phyloP scores from a whole-genome alignment of 2,113 vertebrate species.

The Sinocyclocheilus maitianheensis region DNA sequence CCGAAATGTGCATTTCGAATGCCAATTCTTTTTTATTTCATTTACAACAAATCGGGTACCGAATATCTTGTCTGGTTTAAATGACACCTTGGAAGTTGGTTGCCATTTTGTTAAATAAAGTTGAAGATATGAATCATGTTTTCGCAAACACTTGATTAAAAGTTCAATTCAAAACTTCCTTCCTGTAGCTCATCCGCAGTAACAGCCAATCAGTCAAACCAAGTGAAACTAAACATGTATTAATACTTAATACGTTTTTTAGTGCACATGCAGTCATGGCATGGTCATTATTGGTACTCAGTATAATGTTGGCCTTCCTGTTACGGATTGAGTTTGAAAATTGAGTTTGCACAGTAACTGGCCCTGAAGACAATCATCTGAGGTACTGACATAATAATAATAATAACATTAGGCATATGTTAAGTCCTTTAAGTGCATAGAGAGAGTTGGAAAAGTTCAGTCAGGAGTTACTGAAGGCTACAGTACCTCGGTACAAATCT shows the following conservation, averaged over 20 bases:
- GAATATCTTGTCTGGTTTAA: not conserved
- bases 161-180: not conserved
- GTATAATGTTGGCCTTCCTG: not conserved
- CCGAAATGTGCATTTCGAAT: not conserved
- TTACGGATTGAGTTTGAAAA: not conserved
- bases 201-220: not conserved
- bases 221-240: not conserved
- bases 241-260: not conserved
- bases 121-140: not conserved
- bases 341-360: not conserved
- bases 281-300: not conserved
- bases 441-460: not conserved
- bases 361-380: not conserved
- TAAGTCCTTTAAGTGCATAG: not conserved
- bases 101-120: constrained; percentile 8
- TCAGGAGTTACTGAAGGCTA: not conserved
- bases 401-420: not conserved
- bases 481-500: not conserved
- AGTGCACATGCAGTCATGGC: not conserved
- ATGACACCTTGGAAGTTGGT: not conserved
- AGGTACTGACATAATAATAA: not conserved
- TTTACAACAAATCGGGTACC: not conserved
- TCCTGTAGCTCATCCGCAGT: not conserved
- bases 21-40: not conserved
- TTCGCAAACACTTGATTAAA: not conserved